phyloP scores from a whole-genome alignment of 2,113 vertebrate genomes.

The Hippocampus barbouri region DNA sequence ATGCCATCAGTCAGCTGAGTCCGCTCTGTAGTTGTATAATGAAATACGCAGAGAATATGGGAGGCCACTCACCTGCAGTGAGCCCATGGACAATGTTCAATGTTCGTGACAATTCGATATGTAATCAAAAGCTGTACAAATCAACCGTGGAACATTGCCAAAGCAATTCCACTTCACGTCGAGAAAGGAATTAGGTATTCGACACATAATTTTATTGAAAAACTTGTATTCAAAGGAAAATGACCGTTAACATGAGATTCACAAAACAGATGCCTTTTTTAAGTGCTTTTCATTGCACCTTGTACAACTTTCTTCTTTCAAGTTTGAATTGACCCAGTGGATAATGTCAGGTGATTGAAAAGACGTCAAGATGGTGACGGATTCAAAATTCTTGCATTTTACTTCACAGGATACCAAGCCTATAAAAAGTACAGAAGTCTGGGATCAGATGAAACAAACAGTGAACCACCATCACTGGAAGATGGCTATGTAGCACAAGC shows the following conservation, averaged over 20 bases:
- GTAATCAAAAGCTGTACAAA: slow-evolving; percentile 12
- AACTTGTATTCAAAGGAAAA: not conserved
- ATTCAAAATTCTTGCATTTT: not conserved
- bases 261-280: no score
- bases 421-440: slow-evolving; percentile 54
- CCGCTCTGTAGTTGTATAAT: not conserved
- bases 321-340: not conserved
- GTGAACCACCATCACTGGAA: slow-evolving; percentile 31
- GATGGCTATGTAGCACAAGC: not conserved
- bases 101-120: not conserved
- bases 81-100: slow-evolving; percentile 8
- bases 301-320: not conserved
- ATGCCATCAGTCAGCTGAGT: no score
- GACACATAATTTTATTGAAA: not conserved
- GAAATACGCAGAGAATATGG: not conserved
- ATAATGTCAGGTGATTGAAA: not conserved
- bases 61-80: not conserved
- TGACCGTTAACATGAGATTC: no score
- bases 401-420: slow-evolving; percentile 72
- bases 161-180: not conserved
- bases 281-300: not conserved
- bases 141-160: not conserved
- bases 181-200: not conserved
- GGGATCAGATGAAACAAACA: slow-evolving; percentile 22
- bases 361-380: not conserved